A percentile compares a stretch with the other conserved stretches of the same genome.
phyloP scores from a whole-genome alignment of 1,140 invertebrate genomes.

The Agrilus planipennis region DNA sequence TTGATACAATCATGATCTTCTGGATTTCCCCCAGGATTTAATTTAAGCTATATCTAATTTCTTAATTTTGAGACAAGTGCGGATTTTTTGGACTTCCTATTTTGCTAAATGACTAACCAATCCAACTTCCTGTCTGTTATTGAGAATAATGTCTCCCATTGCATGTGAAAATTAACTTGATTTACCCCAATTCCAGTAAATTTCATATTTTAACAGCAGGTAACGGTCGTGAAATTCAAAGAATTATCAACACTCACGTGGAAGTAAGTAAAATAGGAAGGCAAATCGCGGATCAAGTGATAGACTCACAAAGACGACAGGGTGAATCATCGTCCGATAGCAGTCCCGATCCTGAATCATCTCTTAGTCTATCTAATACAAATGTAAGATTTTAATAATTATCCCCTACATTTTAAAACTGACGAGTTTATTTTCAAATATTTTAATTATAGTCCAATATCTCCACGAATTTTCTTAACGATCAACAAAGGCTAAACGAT shows the following conservation, averaged over 20 bases:
- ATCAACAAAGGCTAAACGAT: constrained; percentile 4
- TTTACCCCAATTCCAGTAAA: too few species aligned
- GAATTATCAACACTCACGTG: constrained; percentile 57
- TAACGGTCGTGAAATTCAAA: constrained; percentile 48
- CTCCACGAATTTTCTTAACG: constrained; percentile 17
- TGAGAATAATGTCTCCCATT: too few species aligned
- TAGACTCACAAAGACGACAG: constrained; percentile 43
- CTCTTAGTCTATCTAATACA: constrained; percentile 13
- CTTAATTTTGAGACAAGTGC: too few species aligned
- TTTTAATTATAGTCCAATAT: constrained; percentile 23
- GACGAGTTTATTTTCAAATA: not conserved
- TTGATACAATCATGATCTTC: too few species aligned
- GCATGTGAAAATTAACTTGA: too few species aligned
- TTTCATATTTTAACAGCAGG: too few species aligned
- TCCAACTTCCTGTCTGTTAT: too few species aligned
- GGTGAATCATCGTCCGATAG: constrained; percentile 39
- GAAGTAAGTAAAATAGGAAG: constrained; percentile 71
- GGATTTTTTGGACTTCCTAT: too few species aligned
- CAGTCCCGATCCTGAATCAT: constrained; percentile 34
- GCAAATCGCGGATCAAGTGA: constrained; percentile 61
- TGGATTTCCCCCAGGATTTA: too few species aligned
- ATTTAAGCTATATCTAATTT: too few species aligned
- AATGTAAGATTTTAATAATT: constrained; percentile 18
- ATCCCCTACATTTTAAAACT: not conserved
- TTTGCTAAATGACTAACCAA: too few species aligned